Evolutionary conservation across 2,113 vertebrate genomes (phyloP).

Genomic region (Notothenia coriiceps): DNA sequence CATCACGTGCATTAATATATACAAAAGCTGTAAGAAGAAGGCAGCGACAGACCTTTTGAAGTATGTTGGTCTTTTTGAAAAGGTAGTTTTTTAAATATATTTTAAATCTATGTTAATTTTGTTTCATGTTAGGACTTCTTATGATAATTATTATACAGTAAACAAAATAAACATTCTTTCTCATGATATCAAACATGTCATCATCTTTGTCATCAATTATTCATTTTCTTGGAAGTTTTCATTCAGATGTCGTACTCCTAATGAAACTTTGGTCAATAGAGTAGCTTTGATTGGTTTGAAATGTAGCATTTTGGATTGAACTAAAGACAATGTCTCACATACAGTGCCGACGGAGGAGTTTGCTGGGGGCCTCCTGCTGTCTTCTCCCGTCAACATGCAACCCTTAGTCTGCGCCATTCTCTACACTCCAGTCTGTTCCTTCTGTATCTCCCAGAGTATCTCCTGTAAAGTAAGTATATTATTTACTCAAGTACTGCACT

Average conservation of each 20-base stretch:
- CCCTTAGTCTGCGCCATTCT: not conserved
- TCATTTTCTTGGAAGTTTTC: too few species aligned
- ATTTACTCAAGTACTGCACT: too few species aligned
- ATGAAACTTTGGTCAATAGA: too few species aligned
- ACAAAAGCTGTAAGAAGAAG: not conserved
- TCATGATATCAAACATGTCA: too few species aligned
- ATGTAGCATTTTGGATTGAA: too few species aligned
- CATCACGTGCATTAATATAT: not conserved
- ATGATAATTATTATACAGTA: not conserved
- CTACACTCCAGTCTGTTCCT: slow-evolving; percentile 1
- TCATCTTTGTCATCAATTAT: too few species aligned
- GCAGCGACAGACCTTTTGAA: slow-evolving; percentile 4
- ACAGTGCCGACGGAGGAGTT: not conserved
- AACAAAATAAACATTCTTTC: too few species aligned
- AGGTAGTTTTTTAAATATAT: not conserved
- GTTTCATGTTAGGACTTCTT: not conserved
- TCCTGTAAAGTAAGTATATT: not conserved
- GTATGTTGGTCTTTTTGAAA: not conserved
- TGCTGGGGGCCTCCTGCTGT: not conserved
- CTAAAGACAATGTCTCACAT: not conserved
- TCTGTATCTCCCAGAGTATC: slow-evolving; percentile 10
- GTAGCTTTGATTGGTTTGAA: too few species aligned
- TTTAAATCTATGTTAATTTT: not conserved
- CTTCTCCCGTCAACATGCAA: not conserved
- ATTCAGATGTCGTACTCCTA: too few species aligned